Conservation (phyloP, 1,140 invertebrate genomes). For the Planococcus citri region DNA sequence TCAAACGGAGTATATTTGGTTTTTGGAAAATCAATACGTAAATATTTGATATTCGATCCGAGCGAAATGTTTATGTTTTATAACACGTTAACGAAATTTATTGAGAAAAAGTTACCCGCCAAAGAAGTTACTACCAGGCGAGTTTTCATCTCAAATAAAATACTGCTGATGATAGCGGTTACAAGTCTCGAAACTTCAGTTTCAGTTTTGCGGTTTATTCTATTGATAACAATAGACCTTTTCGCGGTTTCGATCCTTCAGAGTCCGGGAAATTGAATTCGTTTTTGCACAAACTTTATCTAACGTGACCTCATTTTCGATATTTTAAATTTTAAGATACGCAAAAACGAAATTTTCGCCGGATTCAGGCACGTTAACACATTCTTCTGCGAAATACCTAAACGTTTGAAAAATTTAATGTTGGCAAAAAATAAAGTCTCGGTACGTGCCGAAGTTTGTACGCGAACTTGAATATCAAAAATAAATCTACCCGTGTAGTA, state of each 20-base stretch:
- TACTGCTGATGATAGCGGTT: conserved; percentile 1
- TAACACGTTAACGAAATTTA: not conserved
- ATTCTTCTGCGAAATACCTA: too few relatives aligned
- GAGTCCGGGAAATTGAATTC: conserved; percentile 1
- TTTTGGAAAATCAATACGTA: too few relatives aligned
- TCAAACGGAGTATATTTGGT: too few relatives aligned
- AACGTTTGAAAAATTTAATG: too few relatives aligned
- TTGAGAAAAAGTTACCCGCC: not conserved
- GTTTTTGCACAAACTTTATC: not conserved
- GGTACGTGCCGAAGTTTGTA: too few relatives aligned
- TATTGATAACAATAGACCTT: conserved; percentile 7
- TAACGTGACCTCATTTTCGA: not conserved
- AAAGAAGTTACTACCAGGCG: not conserved
- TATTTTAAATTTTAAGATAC: not conserved
- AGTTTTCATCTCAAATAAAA: not conserved
- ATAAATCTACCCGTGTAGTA: too few relatives aligned
- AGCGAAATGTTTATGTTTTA: too few relatives aligned
- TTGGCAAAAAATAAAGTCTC: too few relatives aligned
- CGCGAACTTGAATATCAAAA: too few relatives aligned
- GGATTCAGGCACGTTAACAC: too few relatives aligned
- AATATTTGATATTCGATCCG: too few relatives aligned
- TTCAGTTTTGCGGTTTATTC: conserved; percentile 3
- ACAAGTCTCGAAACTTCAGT: not conserved
- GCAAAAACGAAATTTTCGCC: too few relatives aligned
- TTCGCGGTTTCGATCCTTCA: not conserved